phyloP scores from a whole-genome alignment of 1,140 invertebrate species.

The Drosophila sulfurigaster region DNA sequence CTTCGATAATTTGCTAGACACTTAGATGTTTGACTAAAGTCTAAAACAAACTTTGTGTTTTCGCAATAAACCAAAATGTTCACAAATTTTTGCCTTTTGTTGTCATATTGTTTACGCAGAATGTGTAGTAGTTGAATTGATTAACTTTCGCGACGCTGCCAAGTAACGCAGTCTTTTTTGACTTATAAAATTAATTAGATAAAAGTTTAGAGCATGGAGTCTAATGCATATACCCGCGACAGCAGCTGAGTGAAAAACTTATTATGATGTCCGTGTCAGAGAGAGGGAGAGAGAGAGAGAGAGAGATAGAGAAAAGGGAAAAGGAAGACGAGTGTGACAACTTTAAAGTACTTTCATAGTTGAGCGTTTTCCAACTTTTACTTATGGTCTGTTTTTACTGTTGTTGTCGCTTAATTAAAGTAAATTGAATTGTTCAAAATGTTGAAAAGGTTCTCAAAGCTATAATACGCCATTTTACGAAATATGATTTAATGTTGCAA shows the following conservation, averaged over 20 bases:
- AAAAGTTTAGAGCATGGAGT: background rate
- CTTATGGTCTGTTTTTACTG: slow-evolving; percentile 16
- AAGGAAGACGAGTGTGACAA: background rate
- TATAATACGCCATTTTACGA: slow-evolving; percentile 49
- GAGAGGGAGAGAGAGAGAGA: too few relatives aligned
- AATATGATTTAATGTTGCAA: slow-evolving; percentile 29
- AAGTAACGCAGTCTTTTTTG: background rate
- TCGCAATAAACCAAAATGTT: too few relatives aligned
- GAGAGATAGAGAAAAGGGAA: too few relatives aligned
- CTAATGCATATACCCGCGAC: background rate
- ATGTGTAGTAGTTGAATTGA: background rate
- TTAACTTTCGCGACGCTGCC: background rate
- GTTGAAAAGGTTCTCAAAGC: slow-evolving; percentile 34
- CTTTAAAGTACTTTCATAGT: slow-evolving; percentile 12
- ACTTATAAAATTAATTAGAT: background rate
- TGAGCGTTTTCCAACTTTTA: slow-evolving; percentile 9
- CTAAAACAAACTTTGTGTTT: too few relatives aligned
- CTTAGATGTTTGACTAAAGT: too few relatives aligned
- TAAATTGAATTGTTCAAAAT: slow-evolving; percentile 64
- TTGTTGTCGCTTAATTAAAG: slow-evolving; percentile 29
- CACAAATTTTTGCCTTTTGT: too few relatives aligned
- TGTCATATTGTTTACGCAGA: too few relatives aligned
- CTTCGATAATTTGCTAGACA: too few relatives aligned
- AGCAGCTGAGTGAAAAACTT: slow-evolving; percentile 9
- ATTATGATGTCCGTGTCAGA: background rate